Base-by-base conservation (phyloP, 2,888 invertebrate species). In the Agonopterix alstromeriana region DNA sequence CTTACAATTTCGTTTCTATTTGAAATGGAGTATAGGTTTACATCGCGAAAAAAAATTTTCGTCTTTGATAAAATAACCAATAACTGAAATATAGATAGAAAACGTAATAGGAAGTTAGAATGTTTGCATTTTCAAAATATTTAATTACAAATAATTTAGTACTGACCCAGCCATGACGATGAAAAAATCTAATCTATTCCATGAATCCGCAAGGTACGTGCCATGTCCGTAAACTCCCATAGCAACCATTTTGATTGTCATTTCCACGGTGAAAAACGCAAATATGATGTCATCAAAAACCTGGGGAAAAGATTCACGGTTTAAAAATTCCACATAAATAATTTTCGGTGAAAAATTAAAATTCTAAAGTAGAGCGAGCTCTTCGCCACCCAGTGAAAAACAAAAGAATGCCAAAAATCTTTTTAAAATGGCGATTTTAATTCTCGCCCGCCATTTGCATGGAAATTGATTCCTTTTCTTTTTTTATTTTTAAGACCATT, bases 221-320 rank as follows among this genome's bases (percentile, higher is more conserved):
- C 96, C 95, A 73, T 94, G 95, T 14, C 98, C 98, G 67, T 95
- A 95, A 56, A 98, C 94, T 14, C 98, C 98, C 97, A 99, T 98
- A 40, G 99, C 99, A 48, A 97, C 93, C 94, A 99, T 97, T 91
- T 99, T 99, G 78, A 99, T 96, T 59, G 95, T 93, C 98, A 99
- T 97, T 90, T 99, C 99, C 75, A 98, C 82, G 46, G 98, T 94
- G 90, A 99, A 99, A 90, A 98, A 98, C 60, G 94, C 97, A 88
- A 99, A 99, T 83, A 99, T 99, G 74, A 98, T 95, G 85, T 99
- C 98, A 85, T 99, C 99, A 82, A 99, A 97, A 77, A 96, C 94
- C 94, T 97, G 92, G 3, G 63, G 60, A 56, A 43, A 42, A 27
- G 27, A 0, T 27, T 27, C 27, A 27, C 27, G 27, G 3, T 27